Conservation (phyloP, 2,888 invertebrate species). For the Scrobipalpa atriplicella region DNA sequence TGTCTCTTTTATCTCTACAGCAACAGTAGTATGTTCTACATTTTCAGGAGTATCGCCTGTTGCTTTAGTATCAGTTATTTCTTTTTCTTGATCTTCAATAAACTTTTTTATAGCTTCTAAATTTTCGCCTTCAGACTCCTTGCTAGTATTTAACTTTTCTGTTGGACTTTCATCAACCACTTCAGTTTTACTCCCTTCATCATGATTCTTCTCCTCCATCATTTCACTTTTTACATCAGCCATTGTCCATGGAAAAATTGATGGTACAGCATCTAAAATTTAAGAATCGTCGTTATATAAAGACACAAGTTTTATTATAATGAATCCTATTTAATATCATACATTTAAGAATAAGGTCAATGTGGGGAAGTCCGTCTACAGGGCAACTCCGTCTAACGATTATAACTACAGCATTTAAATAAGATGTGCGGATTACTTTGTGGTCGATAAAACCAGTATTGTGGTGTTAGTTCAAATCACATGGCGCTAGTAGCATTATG, state of each 20-base stretch:
- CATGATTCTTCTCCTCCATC: conserved; percentile 42
- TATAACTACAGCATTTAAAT: no score
- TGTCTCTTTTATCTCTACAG: background rate
- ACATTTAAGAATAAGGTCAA: background rate
- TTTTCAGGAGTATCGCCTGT: conserved; percentile 24
- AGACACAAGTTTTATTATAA: background rate
- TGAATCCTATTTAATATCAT: background rate
- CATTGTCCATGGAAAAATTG: conserved; percentile 86
- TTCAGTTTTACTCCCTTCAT: conserved; percentile 12
- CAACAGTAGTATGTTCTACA: background rate
- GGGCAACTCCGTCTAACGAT: no score
- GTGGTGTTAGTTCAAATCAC: no score
- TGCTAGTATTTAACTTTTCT: conserved; percentile 44
- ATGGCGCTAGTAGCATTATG: no score
- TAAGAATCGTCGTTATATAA: background rate
- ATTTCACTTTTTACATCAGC: conserved; percentile 33
- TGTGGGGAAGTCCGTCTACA: no score
- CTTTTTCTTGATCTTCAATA: conserved; percentile 65
- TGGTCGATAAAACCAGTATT: no score
- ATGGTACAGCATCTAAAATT: conserved; percentile 85
- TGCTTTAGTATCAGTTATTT: conserved; percentile 43
- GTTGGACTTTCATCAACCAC: conserved; percentile 14
- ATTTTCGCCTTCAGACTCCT: conserved; percentile 63
- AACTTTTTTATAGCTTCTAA: conserved; percentile 69
- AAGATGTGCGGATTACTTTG: no score